Evolutionary conservation across 2,113 vertebrate species (phyloP).

Genomic region (Poeciliopsis turrubarensis): DNA sequence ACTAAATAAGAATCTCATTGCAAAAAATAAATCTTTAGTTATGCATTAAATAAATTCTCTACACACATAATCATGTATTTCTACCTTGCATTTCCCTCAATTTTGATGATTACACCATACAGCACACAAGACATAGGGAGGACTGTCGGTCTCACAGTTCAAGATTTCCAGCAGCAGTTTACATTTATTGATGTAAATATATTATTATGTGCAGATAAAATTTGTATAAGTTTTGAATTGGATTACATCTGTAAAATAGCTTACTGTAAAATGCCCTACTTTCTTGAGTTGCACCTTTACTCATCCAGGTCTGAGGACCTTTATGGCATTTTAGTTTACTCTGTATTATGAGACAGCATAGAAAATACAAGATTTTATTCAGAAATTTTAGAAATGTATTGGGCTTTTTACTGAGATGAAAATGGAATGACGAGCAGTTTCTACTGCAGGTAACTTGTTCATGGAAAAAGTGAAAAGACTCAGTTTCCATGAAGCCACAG

Average conservation of each 20-base stretch:
- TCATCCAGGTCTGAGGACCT: too few relatives aligned
- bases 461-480: constrained; percentile 8
- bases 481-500: constrained; percentile 24
- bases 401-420: not conserved
- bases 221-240: not conserved
- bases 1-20: not conserved
- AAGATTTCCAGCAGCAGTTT: not conserved
- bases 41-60: not conserved
- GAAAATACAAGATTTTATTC: not conserved
- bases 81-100: not conserved
- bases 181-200: too few relatives aligned
- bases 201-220: too few relatives aligned
- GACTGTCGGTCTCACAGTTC: not conserved
- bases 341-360: not conserved
- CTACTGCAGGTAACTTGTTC: not conserved
- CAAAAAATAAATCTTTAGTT: too few relatives aligned
- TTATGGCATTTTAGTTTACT: not conserved
- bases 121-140: not conserved
- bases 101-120: not conserved
- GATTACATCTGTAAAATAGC: not conserved
- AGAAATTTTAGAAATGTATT: not conserved
- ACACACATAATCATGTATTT: not conserved
- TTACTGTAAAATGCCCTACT: not conserved
- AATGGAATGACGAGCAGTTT: not conserved
- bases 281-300: not conserved